Evolutionary conservation across 2,113 vertebrate species (phyloP).

Genomic region (Cebidichthys violaceus): DNA sequence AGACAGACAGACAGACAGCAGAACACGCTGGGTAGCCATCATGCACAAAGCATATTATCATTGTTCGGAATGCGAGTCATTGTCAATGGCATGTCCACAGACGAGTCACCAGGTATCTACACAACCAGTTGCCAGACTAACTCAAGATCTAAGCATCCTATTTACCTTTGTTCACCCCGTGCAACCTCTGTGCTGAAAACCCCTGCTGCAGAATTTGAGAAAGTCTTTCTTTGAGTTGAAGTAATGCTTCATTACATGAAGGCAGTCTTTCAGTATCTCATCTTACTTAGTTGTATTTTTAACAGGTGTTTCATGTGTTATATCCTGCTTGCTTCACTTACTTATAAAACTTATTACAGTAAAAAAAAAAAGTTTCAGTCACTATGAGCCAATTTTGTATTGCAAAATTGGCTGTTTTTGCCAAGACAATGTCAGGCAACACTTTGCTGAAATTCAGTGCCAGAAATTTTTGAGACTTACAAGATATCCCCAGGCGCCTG

Average conservation of each 20-base stretch:
- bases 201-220: not conserved
- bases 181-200: no score
- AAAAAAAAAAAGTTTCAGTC: not conserved
- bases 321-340: not conserved
- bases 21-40: not conserved
- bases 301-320: not conserved
- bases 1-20: not conserved
- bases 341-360: no score
- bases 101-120: not conserved
- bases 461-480: not conserved
- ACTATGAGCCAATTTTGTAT: not conserved
- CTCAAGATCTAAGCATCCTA: no score
- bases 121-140: not conserved
- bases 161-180: no score
- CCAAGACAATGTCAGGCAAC: not conserved
- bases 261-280: not conserved
- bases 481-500: no score
- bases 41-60: not conserved
- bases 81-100: not conserved
- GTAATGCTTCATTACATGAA: not conserved
- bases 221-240: not conserved
- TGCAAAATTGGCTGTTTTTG: not conserved
- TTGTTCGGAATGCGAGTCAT: not conserved
- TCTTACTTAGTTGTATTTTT: not conserved
- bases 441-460: not conserved